Percentiles rank a stretch among this genome's conserved stretches.
phyloP scores from a whole-genome alignment of 1,140 invertebrate genomes.

The Drosophila bipectinata region DNA sequence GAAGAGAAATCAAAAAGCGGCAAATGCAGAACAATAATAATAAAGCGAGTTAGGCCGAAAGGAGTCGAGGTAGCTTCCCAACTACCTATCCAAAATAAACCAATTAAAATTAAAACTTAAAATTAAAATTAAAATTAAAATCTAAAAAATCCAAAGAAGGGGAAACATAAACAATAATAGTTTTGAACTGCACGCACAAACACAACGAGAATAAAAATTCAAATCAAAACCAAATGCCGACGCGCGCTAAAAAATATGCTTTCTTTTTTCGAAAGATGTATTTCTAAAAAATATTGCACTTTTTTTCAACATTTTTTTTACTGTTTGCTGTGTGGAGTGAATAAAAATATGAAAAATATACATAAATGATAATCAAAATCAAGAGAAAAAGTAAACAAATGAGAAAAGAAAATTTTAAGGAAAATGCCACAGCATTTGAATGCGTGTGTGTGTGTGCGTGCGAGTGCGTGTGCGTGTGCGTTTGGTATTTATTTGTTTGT shows the following conservation, averaged over 20 bases:
- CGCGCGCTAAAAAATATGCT: background rate
- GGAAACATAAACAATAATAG: background rate
- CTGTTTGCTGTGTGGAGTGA: slow-evolving; percentile 22
- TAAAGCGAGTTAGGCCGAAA: background rate
- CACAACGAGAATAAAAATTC: background rate
- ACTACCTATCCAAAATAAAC: background rate
- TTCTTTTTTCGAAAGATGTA: background rate
- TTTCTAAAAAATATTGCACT: slow-evolving; percentile 9
- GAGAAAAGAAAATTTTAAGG: slow-evolving; percentile 24
- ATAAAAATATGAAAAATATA: slow-evolving; percentile 13
- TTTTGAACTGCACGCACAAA: background rate
- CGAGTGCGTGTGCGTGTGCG: background rate
- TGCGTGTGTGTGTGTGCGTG: slow-evolving; percentile 26
- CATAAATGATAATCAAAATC: slow-evolving; percentile 17
- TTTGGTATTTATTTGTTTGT: slow-evolving; percentile 29
- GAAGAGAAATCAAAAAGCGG: slow-evolving; percentile 10
- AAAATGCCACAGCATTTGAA: slow-evolving; percentile 22
- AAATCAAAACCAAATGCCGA: slow-evolving; percentile 10
- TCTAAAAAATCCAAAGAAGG: background rate
- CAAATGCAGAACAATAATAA: slow-evolving; percentile 22
- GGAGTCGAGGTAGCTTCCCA: slow-evolving; percentile 20
- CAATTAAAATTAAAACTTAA: background rate
- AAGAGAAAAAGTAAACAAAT: slow-evolving; percentile 26
- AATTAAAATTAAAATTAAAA: background rate
- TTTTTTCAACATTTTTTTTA: slow-evolving; percentile 45